A percentile compares a stretch with the other conserved stretches of the same genome.
phyloP scores from a whole-genome alignment of 2,888 invertebrate species.

The Calameuta pallipes region DNA sequence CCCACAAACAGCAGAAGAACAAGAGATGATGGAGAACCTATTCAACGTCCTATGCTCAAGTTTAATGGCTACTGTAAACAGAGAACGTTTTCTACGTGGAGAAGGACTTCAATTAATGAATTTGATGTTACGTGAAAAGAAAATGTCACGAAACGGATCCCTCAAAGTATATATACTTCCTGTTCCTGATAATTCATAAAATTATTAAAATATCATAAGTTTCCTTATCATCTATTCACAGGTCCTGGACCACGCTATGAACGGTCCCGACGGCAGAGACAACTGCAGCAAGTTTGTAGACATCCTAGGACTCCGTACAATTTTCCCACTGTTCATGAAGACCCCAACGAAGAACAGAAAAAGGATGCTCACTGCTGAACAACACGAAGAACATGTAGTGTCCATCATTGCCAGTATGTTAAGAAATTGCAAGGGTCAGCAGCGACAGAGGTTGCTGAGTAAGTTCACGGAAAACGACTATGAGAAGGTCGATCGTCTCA shows the following conservation, averaged over 20 bases:
- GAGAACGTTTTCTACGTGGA: constrained; percentile 92
- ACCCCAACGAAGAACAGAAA: constrained; percentile 90
- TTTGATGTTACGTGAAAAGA: constrained; percentile 97
- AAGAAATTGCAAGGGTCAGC: constrained; percentile 90
- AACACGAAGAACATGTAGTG: constrained; percentile 95
- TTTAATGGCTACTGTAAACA: constrained; percentile 87
- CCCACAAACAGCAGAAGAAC: constrained; percentile 90
- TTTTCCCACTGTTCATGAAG: constrained; percentile 99
- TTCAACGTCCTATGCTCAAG: constrained; percentile 96
- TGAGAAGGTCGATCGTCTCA: constrained; percentile 95
- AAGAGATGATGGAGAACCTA: constrained; percentile 98
- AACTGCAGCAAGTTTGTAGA: constrained; percentile 99
- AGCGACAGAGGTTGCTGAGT: constrained; percentile 88
- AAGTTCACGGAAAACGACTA: constrained; percentile 99
- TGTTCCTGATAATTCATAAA: not conserved
- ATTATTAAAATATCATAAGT: not conserved
- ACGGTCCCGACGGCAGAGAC: constrained; percentile 91
- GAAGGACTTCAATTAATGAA: constrained; percentile 99
- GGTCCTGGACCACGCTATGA: constrained; percentile 95
- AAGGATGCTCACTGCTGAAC: constrained; percentile 83
- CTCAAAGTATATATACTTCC: constrained; percentile 74
- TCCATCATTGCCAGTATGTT: constrained; percentile 95
- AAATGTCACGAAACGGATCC: constrained; percentile 95
- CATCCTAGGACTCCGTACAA: constrained; percentile 93
- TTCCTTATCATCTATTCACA: constrained; percentile 14